Percentiles rank a stretch among this genome's conserved stretches.
Conservation (phyloP, 2,888 invertebrate species). For the Nemotelus pantherinus region DNA sequence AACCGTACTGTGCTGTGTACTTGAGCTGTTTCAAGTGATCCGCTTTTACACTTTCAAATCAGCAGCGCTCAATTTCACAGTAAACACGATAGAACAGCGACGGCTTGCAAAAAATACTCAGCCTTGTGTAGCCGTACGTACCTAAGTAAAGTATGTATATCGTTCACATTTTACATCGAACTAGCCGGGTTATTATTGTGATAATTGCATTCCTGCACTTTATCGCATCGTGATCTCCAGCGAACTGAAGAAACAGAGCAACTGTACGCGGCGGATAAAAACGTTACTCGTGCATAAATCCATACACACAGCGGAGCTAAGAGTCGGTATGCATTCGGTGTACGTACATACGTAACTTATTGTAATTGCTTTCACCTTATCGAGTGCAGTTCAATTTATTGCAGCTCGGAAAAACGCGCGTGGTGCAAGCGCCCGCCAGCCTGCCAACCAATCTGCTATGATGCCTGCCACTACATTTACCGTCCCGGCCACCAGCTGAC, state of each 20-base stretch:
- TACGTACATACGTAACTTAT: slow-evolving; percentile 35
- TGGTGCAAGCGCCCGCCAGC: slow-evolving; percentile 24
- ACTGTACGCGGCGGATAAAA: slow-evolving; percentile 24
- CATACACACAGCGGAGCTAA: neutral
- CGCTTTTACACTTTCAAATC: too few species aligned
- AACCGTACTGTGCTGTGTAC: too few species aligned
- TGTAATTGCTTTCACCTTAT: slow-evolving; percentile 42
- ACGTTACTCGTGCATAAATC: slow-evolving; percentile 27
- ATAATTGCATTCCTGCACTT: slow-evolving; percentile 36
- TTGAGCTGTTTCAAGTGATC: too few species aligned
- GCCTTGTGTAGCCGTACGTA: too few species aligned
- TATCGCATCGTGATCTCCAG: slow-evolving; percentile 33
- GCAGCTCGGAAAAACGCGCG: slow-evolving; percentile 29
- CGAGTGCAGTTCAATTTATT: slow-evolving; percentile 41
- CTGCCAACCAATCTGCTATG: neutral
- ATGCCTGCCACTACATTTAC: neutral
- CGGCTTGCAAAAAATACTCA: too few species aligned
- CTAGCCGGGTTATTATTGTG: slow-evolving; percentile 23
- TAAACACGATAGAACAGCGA: too few species aligned
- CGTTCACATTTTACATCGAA: too few species aligned
- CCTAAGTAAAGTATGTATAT: too few species aligned
- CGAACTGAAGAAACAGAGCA: slow-evolving; percentile 31
- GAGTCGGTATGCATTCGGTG: neutral
- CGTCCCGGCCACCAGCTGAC: neutral
- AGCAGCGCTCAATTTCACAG: too few species aligned